Evolutionary conservation across 2,113 vertebrate species (phyloP), one percentile per base, ranked within the genome.

Genomic region (Leucosticte australis): DNA sequence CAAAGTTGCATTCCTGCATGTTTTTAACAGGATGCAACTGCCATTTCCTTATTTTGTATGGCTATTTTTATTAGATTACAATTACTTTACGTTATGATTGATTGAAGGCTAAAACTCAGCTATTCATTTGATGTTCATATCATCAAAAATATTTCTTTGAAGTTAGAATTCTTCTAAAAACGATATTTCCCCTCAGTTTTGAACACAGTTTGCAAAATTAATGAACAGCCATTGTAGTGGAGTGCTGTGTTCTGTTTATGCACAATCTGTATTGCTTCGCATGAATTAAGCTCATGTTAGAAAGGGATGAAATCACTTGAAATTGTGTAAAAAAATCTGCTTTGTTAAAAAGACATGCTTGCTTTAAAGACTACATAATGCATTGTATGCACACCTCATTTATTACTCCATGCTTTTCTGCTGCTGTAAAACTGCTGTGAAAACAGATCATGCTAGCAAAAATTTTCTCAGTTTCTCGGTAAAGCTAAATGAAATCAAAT

Each of bases 1-100:
- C 92, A 89, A 95, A 95, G 94, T 95, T 92, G n/a, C 89, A 92
- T 96, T 97, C 97, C 94, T 97, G 95, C 90, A 73, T 85, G 87
- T 93, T 96, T 95, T 92, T 89, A 95, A 97, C 98, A 98, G 98
- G 98, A 98, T 97, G 97, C 98, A 96, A 95, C 74, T 64, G 94
- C 94, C 97, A 97, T 98, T 98, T 98, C 98, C 98, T 97, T 89
- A 97, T 95, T 98, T 97, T 98, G 97, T 97, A 95, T 81, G 93
- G 95, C 97, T 98, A 96, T 98, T 98, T 98, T 97, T 96, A 97
- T 98, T 96, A 97, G 97, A 94, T 96, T 96, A 95, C 92, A 95
- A 91, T 97, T 97, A 93, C 92, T 96, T 96, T 91, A 93, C 88
- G 24, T 67, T 71, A 62, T 90, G 96, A 97, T 82, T 89, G 65